Base-by-base conservation (phyloP, 2,113 vertebrate genomes). In the Serinus canaria region DNA sequence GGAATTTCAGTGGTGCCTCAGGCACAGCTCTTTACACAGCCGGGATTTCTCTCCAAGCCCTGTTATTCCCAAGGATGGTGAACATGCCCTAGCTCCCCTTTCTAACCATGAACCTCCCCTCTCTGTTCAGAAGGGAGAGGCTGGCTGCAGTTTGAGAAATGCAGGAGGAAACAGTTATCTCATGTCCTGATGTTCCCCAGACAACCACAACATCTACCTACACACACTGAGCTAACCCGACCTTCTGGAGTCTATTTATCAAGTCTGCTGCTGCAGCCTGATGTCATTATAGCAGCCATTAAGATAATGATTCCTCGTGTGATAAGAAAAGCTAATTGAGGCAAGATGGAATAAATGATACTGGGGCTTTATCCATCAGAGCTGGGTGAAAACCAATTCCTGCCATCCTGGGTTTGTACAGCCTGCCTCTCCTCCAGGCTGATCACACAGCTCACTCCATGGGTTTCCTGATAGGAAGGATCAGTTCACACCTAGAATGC, bases 251-350 rank as follows among this genome's bases (percentile, higher is more conserved):
- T 33, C 87, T 70, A 17, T 85, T 84, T 64, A 82, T 75, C 69
- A 72, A 66, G 66, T 24, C 77, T 79, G 53, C 55, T 49, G 2
- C 83, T 33, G 58, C 87, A 84, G 52, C 74, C 81, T 43, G 41
- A 30, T 79, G 84, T 35, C 78, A 72, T 82, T 35, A 87, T 35
- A 46, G 31, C 31, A 43, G 67, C 24, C 78, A 53, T 46, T 69
- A 79, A 62, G 87, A 49, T 62, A 69, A 92, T 30, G 70, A 94
- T 84, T n/a, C 91, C 81, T 84, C 28, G 2, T 28, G 64, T 68
- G 83, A 93, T 70, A 95, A 93, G 83, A 92, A 92, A 88, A 92
- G 79, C 94, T 88, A 69, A 94, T 80, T 0, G 44, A 90, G 78
- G 58, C 53, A 46, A 83, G 92, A 80, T 69, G 80, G 50, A 82